phyloP scores from a whole-genome alignment of 2,888 invertebrate genomes.

The Heterodera filipjevi region DNA sequence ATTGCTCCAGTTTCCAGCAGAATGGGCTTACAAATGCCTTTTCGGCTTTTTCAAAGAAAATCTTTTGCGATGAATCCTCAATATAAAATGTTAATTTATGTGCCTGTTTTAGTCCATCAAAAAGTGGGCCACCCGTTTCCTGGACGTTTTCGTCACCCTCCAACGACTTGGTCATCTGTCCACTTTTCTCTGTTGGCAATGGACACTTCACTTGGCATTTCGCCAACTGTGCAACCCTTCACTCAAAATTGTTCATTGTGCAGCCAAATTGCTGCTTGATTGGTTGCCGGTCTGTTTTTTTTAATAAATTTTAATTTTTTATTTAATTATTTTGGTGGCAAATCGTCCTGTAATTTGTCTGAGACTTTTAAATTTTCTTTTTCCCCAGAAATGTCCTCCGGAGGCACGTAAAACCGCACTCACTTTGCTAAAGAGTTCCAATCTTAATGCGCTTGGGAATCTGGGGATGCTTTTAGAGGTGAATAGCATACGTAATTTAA shows the following conservation, averaged over 20 bases:
- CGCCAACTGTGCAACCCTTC: constrained; percentile 84
- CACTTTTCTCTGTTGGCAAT: constrained; percentile 1
- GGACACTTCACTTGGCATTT: constrained; percentile 72
- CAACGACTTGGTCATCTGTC: constrained; percentile 1
- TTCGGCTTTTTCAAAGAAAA: too few relatives aligned
- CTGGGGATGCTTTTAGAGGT: constrained; percentile 44
- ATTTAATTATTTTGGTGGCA: too few relatives aligned
- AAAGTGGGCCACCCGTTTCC: constrained; percentile 87
- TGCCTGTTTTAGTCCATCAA: constrained; percentile 65
- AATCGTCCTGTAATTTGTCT: too few relatives aligned
- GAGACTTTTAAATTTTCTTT: not conserved
- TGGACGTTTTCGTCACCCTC: constrained; percentile 72
- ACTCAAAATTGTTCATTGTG: constrained; percentile 70
- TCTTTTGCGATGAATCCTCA: too few relatives aligned
- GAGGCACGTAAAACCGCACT: constrained; percentile 14
- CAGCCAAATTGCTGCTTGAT: constrained; percentile 46
- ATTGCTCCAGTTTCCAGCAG: too few relatives aligned
- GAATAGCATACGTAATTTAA: not conserved
- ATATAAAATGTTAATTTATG: too few relatives aligned
- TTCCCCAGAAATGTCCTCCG: constrained; percentile 40
- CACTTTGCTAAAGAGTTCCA: constrained; percentile 15
- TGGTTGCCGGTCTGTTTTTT: constrained; percentile 52
- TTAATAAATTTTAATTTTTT: not conserved
- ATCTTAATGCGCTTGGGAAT: constrained; percentile 49
- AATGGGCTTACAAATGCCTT: too few relatives aligned